Conservation (phyloP, 1,140 invertebrate species). For the Calephelis nemesis region DNA sequence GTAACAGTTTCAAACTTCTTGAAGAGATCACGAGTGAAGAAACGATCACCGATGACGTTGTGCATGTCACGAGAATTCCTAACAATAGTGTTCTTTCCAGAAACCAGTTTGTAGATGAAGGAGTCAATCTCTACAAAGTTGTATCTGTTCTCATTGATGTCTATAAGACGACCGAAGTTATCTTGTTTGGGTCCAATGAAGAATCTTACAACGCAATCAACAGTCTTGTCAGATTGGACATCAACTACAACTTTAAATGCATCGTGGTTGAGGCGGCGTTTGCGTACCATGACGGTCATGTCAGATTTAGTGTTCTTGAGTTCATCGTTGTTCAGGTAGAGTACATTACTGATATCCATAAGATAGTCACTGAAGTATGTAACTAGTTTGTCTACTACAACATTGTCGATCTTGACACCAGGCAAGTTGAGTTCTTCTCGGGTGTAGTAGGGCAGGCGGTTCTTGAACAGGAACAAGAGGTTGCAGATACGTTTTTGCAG, state of each 20-base stretch:
- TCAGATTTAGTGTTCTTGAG: conserved; percentile 58
- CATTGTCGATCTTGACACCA: conserved; percentile 80
- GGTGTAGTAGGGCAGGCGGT: conserved; percentile 82
- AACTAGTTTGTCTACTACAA: conserved; percentile 76
- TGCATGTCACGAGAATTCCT: conserved; percentile 78
- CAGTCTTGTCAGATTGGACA: conserved; percentile 79
- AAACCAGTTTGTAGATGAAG: conserved; percentile 78
- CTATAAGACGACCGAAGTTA: conserved; percentile 71
- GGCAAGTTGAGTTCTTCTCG: conserved; percentile 81
- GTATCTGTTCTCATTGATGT: conserved; percentile 75
- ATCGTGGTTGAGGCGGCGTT: conserved; percentile 82
- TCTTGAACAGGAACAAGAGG: conserved; percentile 80
- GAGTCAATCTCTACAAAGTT: conserved; percentile 81
- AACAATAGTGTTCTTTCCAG: conserved; percentile 81
- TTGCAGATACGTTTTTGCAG: conserved; percentile 81
- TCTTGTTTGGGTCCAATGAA: conserved; percentile 86
- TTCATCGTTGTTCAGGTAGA: conserved; percentile 62
- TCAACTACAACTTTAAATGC: conserved; percentile 83
- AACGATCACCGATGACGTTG: conserved; percentile 72
- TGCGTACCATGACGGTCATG: conserved; percentile 79
- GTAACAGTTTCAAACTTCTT: conserved; percentile 59
- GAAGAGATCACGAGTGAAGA: conserved; percentile 70
- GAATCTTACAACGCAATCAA: conserved; percentile 80
- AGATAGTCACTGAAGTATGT: conserved; percentile 81
- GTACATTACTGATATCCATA: conserved; percentile 78